Evolutionary conservation across 2,888 invertebrate species (phyloP).

Genomic region (Polyommatus icarus): DNA sequence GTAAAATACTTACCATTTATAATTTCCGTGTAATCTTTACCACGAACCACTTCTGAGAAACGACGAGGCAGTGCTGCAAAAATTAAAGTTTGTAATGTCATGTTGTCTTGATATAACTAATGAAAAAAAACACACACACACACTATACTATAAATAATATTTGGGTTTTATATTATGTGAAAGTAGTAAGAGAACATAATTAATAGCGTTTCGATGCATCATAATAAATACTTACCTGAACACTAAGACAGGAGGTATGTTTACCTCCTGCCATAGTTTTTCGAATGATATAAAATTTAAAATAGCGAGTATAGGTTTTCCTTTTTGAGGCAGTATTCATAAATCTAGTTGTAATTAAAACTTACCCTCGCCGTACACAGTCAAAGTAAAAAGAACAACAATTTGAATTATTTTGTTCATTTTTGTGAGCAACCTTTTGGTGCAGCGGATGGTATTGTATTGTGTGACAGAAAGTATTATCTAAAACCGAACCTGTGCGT

Average conservation of each 20-base stretch:
- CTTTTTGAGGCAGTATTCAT: not conserved
- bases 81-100: not conserved
- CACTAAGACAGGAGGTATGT: not conserved
- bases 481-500: not conserved
- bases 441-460: not conserved
- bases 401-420: constrained; percentile 8
- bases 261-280: not conserved
- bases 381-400: not conserved
- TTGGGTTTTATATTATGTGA: no score
- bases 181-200: no score
- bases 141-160: no score
- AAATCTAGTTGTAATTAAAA: constrained; percentile 3
- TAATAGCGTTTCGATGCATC: no score
- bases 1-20: constrained; percentile 22
- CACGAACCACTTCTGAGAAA: constrained; percentile 6
- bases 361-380: not conserved
- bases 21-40: constrained; percentile 16
- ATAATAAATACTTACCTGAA: no score
- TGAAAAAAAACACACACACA: no score
- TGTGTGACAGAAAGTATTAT: not conserved
- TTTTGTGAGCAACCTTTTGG: not conserved
- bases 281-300: not conserved
- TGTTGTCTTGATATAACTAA: no score
- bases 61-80: constrained; percentile 15
- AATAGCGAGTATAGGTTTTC: not conserved